Conservation (phyloP, 2,888 invertebrate species). For the Dryobota labecula region DNA sequence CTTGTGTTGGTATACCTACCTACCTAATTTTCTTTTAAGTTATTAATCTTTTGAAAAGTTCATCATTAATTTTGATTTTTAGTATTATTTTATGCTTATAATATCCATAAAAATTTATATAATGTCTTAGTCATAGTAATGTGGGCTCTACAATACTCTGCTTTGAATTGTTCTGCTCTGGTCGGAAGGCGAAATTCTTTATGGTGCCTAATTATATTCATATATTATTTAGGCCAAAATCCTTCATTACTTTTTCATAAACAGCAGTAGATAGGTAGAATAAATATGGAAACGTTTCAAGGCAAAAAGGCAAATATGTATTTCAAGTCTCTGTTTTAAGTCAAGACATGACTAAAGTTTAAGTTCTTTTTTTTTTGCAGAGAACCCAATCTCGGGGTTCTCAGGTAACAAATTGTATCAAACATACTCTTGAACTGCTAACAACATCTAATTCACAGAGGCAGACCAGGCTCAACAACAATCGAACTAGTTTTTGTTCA, state of each 20-base stretch:
- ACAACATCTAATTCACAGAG: constrained; percentile 28
- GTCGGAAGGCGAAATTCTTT: background rate
- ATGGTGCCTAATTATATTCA: background rate
- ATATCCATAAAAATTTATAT: background rate
- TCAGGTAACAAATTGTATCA: constrained; percentile 43
- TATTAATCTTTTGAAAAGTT: constrained; percentile 1
- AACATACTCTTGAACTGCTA: constrained; percentile 17
- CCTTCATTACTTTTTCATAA: constrained; percentile 14
- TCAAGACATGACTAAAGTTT: background rate
- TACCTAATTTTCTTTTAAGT: background rate
- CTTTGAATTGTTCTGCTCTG: background rate
- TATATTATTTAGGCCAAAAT: constrained; percentile 10
- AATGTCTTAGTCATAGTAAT: background rate
- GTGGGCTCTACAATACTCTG: background rate
- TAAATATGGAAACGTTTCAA: constrained; percentile 37
- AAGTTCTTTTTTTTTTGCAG: constrained; percentile 20
- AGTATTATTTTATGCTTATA: background rate
- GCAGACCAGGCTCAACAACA: constrained; percentile 55
- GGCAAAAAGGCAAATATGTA: constrained; percentile 31
- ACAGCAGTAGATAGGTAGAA: background rate
- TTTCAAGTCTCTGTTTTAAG: constrained; percentile 2
- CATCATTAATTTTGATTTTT: background rate
- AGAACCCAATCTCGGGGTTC: constrained; percentile 12
- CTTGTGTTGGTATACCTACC: background rate
- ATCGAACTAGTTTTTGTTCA: constrained; percentile 66